Evolutionary conservation across 2,113 vertebrate species (phyloP).

Genomic region (Rhinolophus sinicus): DNA sequence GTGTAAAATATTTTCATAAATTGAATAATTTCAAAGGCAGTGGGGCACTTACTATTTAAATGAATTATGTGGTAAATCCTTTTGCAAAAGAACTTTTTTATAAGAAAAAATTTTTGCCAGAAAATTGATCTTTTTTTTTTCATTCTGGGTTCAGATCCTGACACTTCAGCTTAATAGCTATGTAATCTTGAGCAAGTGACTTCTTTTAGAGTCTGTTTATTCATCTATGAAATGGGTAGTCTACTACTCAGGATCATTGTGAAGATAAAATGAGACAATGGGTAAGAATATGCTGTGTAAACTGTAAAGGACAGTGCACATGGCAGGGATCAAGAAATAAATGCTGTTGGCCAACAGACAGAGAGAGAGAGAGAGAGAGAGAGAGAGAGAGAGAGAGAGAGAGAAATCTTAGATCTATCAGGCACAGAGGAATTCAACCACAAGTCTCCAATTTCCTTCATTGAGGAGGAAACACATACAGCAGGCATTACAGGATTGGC

Average conservation of each 20-base stretch:
- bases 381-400: too few relatives aligned
- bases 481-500: background rate
- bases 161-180: background rate
- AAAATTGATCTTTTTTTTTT: background rate
- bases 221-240: background rate
- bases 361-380: too few relatives aligned
- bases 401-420: background rate
- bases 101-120: constrained; percentile 26
- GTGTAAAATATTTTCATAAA: background rate
- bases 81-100: constrained; percentile 14
- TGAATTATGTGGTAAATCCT: background rate
- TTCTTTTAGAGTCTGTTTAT: constrained; percentile 9
- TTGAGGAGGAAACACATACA: background rate
- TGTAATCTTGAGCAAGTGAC: background rate
- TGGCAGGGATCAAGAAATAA: constrained; percentile 10
- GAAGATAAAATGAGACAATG: background rate
- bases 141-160: background rate
- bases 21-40: constrained; percentile 16
- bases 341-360: background rate
- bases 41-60: background rate
- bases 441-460: background rate
- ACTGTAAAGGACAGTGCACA: background rate
- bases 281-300: background rate
- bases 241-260: background rate
- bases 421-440: background rate